phyloP scores from a whole-genome alignment of 2,888 invertebrate genomes.

The Pseudolycoriella hygida region DNA sequence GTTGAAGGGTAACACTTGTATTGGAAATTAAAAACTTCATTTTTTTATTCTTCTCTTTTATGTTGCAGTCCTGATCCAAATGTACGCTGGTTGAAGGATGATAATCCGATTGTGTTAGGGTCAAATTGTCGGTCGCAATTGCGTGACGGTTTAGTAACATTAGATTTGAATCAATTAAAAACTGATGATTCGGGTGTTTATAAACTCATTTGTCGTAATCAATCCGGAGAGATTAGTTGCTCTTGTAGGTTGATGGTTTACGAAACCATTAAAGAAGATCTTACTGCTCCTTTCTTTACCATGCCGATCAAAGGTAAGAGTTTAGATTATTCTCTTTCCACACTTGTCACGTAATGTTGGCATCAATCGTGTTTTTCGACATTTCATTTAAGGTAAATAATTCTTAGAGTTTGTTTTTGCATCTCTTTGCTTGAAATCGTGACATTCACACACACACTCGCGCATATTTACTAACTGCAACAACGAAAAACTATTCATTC shows the following conservation, averaged over 20 bases:
- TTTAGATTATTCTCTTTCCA: background rate
- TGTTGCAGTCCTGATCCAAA: conserved; percentile 54
- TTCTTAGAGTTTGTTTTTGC: background rate
- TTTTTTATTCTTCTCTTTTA: too few species aligned
- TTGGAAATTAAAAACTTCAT: too few species aligned
- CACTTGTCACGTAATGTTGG: too few species aligned
- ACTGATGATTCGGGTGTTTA: conserved; percentile 61
- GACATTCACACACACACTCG: too few species aligned
- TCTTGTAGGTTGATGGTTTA: conserved; percentile 51
- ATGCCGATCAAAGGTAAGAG: conserved; percentile 52
- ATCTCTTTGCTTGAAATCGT: too few species aligned
- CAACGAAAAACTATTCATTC: background rate
- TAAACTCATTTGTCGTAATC: conserved; percentile 55
- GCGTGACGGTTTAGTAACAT: conserved; percentile 50
- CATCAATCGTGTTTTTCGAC: too few species aligned
- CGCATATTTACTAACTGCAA: too few species aligned
- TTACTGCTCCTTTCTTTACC: conserved; percentile 54
- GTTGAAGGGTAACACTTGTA: conserved; percentile 29
- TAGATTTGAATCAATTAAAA: conserved; percentile 51
- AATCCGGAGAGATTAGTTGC: conserved; percentile 49
- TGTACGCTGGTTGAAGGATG: conserved; percentile 60
- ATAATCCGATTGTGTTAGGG: conserved; percentile 36
- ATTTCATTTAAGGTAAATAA: background rate
- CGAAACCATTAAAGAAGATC: conserved; percentile 45
- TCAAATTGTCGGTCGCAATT: conserved; percentile 41